These are phyloP conservation scores for Tribolium freemani DNA, from an alignment of 2,888 invertebrate species.

Conservation along the genomic window DNA sequence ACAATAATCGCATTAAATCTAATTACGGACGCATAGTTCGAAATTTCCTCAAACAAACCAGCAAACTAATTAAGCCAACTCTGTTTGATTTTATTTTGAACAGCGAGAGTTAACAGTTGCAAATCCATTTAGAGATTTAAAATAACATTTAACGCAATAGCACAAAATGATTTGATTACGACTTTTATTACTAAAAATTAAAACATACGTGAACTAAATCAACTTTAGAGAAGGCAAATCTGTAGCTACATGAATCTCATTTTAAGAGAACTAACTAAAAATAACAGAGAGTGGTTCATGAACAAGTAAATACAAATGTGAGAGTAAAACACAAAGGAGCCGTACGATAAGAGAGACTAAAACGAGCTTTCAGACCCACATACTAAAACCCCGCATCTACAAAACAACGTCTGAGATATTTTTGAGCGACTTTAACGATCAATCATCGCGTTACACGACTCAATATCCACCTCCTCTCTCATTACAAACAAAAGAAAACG, in stretches of 20 bases:
- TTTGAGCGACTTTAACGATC: neutral
- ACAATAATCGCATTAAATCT: too few relatives aligned
- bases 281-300: neutral
- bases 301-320: neutral
- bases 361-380: neutral
- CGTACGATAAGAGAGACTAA: neutral
- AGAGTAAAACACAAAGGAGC: neutral
- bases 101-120: too few relatives aligned
- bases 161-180: too few relatives aligned
- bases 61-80: too few relatives aligned
- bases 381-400: neutral
- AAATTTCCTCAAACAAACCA: too few relatives aligned
- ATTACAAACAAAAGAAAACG: neutral
- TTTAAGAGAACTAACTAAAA: neutral
- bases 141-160: too few relatives aligned
- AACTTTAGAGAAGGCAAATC: neutral
- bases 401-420: neutral
- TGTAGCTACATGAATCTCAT: neutral
- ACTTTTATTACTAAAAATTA: too few relatives aligned
- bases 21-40: too few relatives aligned
- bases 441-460: neutral
- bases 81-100: too few relatives aligned
- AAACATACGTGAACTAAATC: too few relatives aligned
- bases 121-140: too few relatives aligned
- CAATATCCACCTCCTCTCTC: neutral